These are phyloP conservation scores for Turdus rufiventris DNA, from an alignment of 2,113 vertebrate genomes.

Conservation along the genomic window DNA sequence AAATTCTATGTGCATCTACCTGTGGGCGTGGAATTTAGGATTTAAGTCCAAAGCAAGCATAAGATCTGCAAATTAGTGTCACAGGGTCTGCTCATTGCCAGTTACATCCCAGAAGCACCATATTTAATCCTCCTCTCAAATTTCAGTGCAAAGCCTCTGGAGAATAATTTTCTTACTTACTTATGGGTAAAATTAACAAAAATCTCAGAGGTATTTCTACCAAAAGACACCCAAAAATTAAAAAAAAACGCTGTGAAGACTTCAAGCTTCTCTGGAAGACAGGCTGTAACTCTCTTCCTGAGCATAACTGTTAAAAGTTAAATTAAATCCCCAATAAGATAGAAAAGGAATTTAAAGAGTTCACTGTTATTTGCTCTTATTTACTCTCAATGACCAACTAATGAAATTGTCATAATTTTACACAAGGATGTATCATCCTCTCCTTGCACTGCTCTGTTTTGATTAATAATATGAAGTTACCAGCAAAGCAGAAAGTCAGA, in stretches of 20 bases:
- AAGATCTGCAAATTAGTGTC: neutral
- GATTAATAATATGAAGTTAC: neutral
- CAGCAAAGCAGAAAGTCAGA: neutral
- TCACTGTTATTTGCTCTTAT: neutral
- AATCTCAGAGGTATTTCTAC: neutral
- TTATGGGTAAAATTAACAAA: neutral
- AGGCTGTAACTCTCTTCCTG: neutral
- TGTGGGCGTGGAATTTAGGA: neutral
- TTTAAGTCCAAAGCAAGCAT: neutral
- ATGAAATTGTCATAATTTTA: neutral
- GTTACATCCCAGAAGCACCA: neutral
- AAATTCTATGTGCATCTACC: neutral
- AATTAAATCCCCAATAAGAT: neutral
- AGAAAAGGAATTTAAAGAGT: neutral
- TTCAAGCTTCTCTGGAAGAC: neutral
- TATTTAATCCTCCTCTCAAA: neutral
- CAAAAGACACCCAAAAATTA: neutral
- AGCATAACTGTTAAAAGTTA: neutral
- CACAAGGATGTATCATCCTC: neutral
- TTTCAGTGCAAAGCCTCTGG: neutral
- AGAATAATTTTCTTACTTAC: neutral
- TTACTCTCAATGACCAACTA: neutral
- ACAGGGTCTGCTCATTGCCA: neutral
- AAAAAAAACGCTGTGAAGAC: neutral
- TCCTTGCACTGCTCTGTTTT: neutral